Percentiles rank a stretch among this genome's conserved stretches.
These are phyloP conservation scores for Microcaecilia unicolor DNA, from an alignment of 2,797 vertebrate genomes.

Conservation along the genomic window DNA sequence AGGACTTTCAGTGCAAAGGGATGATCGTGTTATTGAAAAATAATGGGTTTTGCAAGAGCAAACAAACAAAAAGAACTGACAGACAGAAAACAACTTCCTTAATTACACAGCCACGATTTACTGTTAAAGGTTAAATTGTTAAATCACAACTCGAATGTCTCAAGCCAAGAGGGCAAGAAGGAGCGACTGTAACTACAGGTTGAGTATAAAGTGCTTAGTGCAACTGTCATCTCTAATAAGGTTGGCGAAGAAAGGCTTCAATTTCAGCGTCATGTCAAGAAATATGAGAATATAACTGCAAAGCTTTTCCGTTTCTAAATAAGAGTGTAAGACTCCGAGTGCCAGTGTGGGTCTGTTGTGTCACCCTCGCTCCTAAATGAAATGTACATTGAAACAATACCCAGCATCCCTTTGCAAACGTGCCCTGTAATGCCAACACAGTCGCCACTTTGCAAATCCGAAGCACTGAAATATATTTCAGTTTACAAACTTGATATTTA, in stretches of 20 bases:
- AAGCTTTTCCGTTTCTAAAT: too few relatives aligned
- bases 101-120: background rate
- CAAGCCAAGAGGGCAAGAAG: background rate
- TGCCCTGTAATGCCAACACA: background rate
- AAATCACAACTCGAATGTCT: too few relatives aligned
- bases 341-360: too few relatives aligned
- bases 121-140: too few relatives aligned
- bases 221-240: too few relatives aligned
- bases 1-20: slow-evolving; percentile 6
- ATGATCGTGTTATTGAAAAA: slow-evolving; percentile 6
- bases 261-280: too few relatives aligned
- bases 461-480: background rate
- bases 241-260: too few relatives aligned
- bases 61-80: too few relatives aligned
- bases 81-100: slow-evolving; percentile 4
- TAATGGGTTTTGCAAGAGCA: slow-evolving; percentile 13
- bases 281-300: too few relatives aligned
- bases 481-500: too few relatives aligned
- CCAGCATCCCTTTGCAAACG: slow-evolving; percentile 30
- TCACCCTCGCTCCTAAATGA: slow-evolving; percentile 3
- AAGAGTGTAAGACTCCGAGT: too few relatives aligned
- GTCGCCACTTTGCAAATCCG: background rate
- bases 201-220: slow-evolving; percentile 21
- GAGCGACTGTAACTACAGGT: slow-evolving; percentile 9
- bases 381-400: too few relatives aligned